Base-by-base conservation (phyloP, 1,140 invertebrate genomes). In the Diorhabda sublineata region DNA sequence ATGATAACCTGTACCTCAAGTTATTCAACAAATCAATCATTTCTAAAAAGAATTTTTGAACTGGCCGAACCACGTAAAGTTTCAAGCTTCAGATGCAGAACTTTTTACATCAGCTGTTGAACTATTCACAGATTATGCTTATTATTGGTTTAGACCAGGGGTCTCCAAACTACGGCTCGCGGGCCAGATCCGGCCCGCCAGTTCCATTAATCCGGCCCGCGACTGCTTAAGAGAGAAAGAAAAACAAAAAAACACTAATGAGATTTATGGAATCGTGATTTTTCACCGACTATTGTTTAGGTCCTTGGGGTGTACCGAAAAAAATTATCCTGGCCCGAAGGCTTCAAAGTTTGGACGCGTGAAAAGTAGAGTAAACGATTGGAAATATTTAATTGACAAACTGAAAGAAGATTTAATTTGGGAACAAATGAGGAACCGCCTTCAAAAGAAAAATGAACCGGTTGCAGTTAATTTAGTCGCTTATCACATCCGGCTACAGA, bases 51-150 rank as follows among this genome's bases (percentile, higher is more conserved):
- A 6, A 62, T 77, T 3, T 58, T 67, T 11, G 75, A 78, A 65
- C 57, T 78, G 4, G 74, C 73, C 42, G 69, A 73, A 42, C 69
- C 77, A 4, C 60, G 73, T 45, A 75, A 73, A 65, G 75, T 74
- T 11, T 62, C 58, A 47, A 26, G 26, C 1, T 26, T 26, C 26
- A 26, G 64, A 75, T 42, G 64, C 67, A 3, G 72, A 75, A 60
- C 62, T 76, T 62, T 73, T 59, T 56, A 68, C 66, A 2, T 70
- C 71, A 64, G 69, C 77, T 1, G 71, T 76, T 58, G 74, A 77
- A 64, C 72, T 78, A 26, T 79, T 79, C 62, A 60, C 69, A 45
- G 76, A 69, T 0, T 70, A 78, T 68, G 76, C 73, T 0, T 70
- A 78, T 58, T 70, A 75, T 52, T 77, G 76, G 75, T 77, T 73